phyloP scores from a whole-genome alignment of 2,797 vertebrate species.

The Microhierax caerulescens region DNA sequence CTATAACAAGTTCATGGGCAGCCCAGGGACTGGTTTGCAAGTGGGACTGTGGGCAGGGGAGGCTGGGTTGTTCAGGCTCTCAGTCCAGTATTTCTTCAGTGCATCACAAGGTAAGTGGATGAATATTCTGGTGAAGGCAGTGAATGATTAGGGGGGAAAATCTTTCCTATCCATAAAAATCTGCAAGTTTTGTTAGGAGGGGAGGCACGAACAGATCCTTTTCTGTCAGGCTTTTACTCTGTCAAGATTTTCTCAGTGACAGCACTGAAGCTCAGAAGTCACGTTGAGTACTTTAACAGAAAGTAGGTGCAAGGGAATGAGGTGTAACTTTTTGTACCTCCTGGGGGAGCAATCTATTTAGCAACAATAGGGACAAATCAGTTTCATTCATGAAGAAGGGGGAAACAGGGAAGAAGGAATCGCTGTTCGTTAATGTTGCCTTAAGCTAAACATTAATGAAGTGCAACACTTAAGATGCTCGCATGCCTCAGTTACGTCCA shows the following conservation, averaged over 20 bases:
- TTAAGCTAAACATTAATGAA: slow-evolving; percentile 59
- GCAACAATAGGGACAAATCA: not conserved
- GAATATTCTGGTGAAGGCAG: not conserved
- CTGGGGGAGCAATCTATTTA: not conserved
- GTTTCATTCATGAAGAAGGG: not conserved
- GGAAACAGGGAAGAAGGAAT: not conserved
- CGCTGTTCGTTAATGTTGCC: slow-evolving; percentile 28
- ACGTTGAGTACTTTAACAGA: not conserved
- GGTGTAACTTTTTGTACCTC: not conserved
- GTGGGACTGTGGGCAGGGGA: not conserved
- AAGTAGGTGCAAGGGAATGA: not conserved
- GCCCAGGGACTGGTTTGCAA: not conserved
- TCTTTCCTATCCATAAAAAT: not conserved
- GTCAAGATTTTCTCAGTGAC: not conserved
- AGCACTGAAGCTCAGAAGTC: not conserved
- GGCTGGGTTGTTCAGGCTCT: not conserved
- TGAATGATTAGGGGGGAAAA: not conserved
- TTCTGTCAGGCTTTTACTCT: not conserved
- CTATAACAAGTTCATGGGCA: not conserved
- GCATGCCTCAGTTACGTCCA: slow-evolving; percentile 20
- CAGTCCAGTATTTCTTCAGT: not conserved
- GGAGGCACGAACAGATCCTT: not conserved
- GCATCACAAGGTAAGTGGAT: not conserved
- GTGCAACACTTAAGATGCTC: slow-evolving; percentile 30
- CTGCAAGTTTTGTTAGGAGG: not conserved